Percentiles rank a stretch among this genome's conserved stretches.
These are phyloP conservation scores for Graptemys geographica DNA, from an alignment of 2,797 vertebrate genomes.

Conservation along the genomic window DNA sequence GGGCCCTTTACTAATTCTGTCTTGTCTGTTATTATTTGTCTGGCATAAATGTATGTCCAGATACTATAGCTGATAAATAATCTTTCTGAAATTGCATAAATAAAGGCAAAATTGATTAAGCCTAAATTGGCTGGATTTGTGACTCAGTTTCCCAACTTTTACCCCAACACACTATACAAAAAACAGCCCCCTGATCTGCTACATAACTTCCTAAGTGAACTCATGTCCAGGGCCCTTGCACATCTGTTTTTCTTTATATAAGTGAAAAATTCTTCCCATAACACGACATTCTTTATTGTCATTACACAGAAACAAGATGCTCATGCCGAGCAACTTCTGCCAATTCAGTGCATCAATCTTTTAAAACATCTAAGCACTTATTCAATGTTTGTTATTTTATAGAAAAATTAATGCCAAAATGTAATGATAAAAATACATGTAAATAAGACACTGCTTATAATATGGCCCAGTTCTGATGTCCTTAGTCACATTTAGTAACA, in stretches of 20 bases:
- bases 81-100: not conserved
- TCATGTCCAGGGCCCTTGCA: not conserved
- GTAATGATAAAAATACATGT: not conserved
- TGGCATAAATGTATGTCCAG: not conserved
- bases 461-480: not conserved
- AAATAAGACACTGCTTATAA: not conserved
- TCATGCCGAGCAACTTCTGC: not conserved
- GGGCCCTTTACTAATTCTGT: not conserved
- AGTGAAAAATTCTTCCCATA: slow-evolving; percentile 65
- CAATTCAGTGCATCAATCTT: not conserved
- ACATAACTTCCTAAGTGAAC: not conserved
- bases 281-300: slow-evolving; percentile 50
- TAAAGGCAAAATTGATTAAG: not conserved
- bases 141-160: not conserved
- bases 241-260: slow-evolving; percentile 64
- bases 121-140: not conserved
- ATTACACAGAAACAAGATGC: slow-evolving; percentile 22
- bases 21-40: not conserved
- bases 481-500: not conserved
- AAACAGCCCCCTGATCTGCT: not conserved
- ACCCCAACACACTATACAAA: not conserved
- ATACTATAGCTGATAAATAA: not conserved
- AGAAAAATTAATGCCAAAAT: not conserved
- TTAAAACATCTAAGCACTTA: slow-evolving; percentile 27
- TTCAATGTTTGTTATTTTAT: not conserved